These are phyloP conservation scores for Troides helena DNA, from an alignment of 2,888 invertebrate species.

Conservation along the genomic window DNA sequence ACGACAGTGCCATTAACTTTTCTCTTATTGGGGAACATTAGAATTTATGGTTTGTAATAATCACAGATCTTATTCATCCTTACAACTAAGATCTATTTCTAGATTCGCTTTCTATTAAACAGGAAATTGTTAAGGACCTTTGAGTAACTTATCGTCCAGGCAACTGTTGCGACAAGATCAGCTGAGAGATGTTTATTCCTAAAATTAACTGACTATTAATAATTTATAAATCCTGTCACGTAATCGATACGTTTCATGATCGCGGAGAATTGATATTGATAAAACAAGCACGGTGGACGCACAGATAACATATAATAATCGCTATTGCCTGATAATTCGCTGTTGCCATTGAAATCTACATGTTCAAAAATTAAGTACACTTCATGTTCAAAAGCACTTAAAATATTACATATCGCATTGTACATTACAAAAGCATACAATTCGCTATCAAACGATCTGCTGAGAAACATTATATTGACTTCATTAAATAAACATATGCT, in stretches of 20 bases:
- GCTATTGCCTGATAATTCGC: slow-evolving; percentile 16
- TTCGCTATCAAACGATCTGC: slow-evolving; percentile 14
- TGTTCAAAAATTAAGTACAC: slow-evolving; percentile 11
- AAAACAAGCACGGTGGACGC: slow-evolving; percentile 8
- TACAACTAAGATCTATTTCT: too few relatives aligned
- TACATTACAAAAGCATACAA: not conserved
- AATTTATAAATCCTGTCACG: slow-evolving; percentile 7
- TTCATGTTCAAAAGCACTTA: slow-evolving; percentile 1
- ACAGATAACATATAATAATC: slow-evolving; percentile 5
- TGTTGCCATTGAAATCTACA: slow-evolving; percentile 2
- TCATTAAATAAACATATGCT: not conserved
- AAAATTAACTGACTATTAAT: slow-evolving; percentile 11
- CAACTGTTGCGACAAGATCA: too few relatives aligned
- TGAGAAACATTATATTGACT: not conserved
- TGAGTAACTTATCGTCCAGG: too few relatives aligned
- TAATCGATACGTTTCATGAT: slow-evolving; percentile 14
- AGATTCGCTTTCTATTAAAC: too few relatives aligned
- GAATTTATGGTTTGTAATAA: too few relatives aligned
- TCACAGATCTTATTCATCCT: too few relatives aligned
- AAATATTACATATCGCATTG: slow-evolving; percentile 6
- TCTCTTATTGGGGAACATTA: too few relatives aligned
- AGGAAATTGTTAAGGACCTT: too few relatives aligned
- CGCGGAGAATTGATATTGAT: slow-evolving; percentile 19
- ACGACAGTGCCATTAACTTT: too few relatives aligned
- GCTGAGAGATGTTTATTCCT: too few relatives aligned